Evolutionary conservation across 2,113 vertebrate genomes (phyloP).

Genomic region (Dipodomys stephensi): DNA sequence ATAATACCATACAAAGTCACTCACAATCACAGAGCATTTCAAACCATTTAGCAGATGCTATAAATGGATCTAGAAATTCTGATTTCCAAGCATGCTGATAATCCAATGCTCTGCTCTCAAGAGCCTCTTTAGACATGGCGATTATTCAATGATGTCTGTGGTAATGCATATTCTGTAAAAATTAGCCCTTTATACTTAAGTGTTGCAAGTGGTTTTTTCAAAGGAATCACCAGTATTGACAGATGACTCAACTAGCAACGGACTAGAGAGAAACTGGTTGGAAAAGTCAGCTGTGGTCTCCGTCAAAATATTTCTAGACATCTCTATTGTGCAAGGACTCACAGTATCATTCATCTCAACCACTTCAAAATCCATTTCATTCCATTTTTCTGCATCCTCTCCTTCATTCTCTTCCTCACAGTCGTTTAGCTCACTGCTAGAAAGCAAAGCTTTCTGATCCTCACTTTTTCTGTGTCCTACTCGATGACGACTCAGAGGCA

Average conservation of each 20-base stretch:
- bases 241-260: background rate
- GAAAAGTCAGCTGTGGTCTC: slow-evolving; percentile 29
- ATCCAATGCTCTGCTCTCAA: background rate
- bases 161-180: background rate
- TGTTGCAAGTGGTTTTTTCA: slow-evolving; percentile 75
- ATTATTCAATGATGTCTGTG: background rate
- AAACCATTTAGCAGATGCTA: background rate
- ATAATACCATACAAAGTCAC: background rate
- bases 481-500: slow-evolving; percentile 51
- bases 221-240: slow-evolving; percentile 76
- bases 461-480: slow-evolving; percentile 85
- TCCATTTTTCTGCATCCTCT: slow-evolving; percentile 89
- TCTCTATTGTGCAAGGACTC: slow-evolving; percentile 83
- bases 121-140: background rate
- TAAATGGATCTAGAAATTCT: background rate
- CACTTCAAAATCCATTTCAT: slow-evolving; percentile 94
- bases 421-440: slow-evolving; percentile 70
- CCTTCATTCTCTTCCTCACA: slow-evolving; percentile 86
- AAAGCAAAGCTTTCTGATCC: slow-evolving; percentile 90
- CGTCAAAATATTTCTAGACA: slow-evolving; percentile 50
- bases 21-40: background rate
- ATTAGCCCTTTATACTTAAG: slow-evolving; percentile 89
- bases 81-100: background rate
- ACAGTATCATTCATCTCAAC: slow-evolving; percentile 92
- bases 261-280: background rate